Evolutionary conservation across 2,113 vertebrate species (phyloP), one percentile per base, ranked within the genome.

Genomic region (Picathartes gymnocephalus): DNA sequence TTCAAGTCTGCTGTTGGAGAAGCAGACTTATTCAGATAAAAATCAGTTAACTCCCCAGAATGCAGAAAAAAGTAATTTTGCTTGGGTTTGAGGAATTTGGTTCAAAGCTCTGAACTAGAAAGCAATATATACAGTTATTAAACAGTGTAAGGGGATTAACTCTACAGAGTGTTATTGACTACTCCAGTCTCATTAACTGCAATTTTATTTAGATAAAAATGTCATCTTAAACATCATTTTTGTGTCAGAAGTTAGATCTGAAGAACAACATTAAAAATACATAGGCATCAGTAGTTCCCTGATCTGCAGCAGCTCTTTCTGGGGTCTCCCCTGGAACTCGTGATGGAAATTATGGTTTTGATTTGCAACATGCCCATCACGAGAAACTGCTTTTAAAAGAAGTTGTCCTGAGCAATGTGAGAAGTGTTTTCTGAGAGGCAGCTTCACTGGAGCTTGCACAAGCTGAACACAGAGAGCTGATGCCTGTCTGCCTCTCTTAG

Each of bases 51-150:
- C 79, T 94, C 66, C 88, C 62, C 51, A 78, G 92, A 93, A 97
- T 24, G 48, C 48, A 92, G 76, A 90, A 92, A 94, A 94, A 92
- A 71, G 83, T 88, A 92, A 96, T 96, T 96, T 93, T 94, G 74
- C 94, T 97, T 83, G 88, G 47, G 88, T 95, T 96, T 96, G 83
- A 94, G 64, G 92, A 97, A 93, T 97, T 68, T 74, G 76, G 71
- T 95, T 96, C 94, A 97, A 96, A 94, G 96, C 95, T 93, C 91
- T 95, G 91, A 88, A 81, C 88, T 94, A 93, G 82, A 96, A 95
- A 97, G 95, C 95, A 97, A 96, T 94, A 96, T 85, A 94, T 92
- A 90, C 70, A 96, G 88, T 96, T 96, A 95, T 93, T 96, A 96
- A 95, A 90, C 88, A 94, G 70, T 33, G 92, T 94, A 96, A 97